These are phyloP conservation scores for Lycorma delicatula DNA, from an alignment of 1,140 invertebrate species.

Conservation along the genomic window DNA sequence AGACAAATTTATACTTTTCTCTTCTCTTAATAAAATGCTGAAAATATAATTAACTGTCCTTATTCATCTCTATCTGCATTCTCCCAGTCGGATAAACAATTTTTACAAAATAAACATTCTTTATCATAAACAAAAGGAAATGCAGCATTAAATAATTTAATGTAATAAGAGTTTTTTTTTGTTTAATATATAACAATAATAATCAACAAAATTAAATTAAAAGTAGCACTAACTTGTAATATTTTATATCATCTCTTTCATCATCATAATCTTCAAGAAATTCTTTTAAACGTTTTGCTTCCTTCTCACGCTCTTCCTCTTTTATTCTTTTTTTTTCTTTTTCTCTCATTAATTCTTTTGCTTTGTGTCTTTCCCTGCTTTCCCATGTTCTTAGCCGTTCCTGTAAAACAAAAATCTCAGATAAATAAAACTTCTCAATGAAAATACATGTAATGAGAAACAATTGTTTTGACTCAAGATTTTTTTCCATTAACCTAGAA, in stretches of 20 bases:
- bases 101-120: no score
- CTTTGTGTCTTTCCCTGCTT: conserved; percentile 80
- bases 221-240: conserved; percentile 66
- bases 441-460: no score
- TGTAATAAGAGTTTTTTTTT: not conserved
- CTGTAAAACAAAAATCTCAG: conserved; percentile 27
- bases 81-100: no score
- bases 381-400: conserved; percentile 80
- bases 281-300: conserved; percentile 90
- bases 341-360: conserved; percentile 88
- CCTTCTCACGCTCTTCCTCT: conserved; percentile 75
- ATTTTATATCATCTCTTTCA: conserved; percentile 92
- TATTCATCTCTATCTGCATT: no score
- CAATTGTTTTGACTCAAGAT: no score
- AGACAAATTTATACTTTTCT: no score
- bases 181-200: not conserved
- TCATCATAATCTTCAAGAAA: conserved; percentile 99
- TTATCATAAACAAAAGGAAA: not conserved
- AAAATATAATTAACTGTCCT: no score
- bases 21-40: no score
- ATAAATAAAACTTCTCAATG: no score
- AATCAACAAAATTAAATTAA: not conserved
- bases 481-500: no score
- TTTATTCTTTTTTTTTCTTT: conserved; percentile 72
- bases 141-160: not conserved